These are phyloP conservation scores for Zeus faber DNA, from an alignment of 2,113 vertebrate genomes.

Conservation along the genomic window DNA sequence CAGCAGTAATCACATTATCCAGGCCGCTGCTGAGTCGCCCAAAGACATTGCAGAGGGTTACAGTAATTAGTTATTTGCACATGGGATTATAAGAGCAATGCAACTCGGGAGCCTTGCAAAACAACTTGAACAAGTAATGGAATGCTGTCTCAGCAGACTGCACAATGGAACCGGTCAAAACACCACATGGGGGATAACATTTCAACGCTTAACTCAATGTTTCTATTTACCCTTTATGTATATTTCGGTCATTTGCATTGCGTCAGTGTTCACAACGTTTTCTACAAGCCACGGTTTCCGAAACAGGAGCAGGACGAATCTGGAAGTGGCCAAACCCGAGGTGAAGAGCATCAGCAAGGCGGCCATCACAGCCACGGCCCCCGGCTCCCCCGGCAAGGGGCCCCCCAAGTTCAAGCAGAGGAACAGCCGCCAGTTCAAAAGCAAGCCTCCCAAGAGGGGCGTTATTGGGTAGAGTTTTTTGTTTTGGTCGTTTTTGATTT, in stretches of 20 bases:
- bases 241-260: background rate
- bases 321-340: conserved; percentile 77
- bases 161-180: background rate
- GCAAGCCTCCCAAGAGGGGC: conserved; percentile 88
- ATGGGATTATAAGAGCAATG: conserved; percentile 25
- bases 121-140: background rate
- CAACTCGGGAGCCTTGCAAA: too few species aligned
- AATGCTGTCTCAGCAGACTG: background rate
- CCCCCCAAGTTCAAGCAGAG: conserved; percentile 85
- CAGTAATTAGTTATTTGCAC: conserved; percentile 26
- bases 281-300: conserved; percentile 3
- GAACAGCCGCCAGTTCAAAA: conserved; percentile 86
- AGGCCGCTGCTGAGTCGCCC: conserved; percentile 14
- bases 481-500: too few species aligned
- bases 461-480: conserved; percentile 84
- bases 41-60: conserved; percentile 1
- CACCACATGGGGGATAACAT: too few species aligned
- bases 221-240: too few species aligned
- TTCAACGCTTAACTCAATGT: too few species aligned
- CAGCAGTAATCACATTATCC: conserved; percentile 50
- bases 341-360: conserved; percentile 63
- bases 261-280: background rate
- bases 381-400: conserved; percentile 78
- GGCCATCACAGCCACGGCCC: conserved; percentile 72
- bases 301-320: conserved; percentile 70